These are phyloP conservation scores for Drosophila arawakana DNA, from an alignment of 1,140 invertebrate species.

Conservation along the genomic window DNA sequence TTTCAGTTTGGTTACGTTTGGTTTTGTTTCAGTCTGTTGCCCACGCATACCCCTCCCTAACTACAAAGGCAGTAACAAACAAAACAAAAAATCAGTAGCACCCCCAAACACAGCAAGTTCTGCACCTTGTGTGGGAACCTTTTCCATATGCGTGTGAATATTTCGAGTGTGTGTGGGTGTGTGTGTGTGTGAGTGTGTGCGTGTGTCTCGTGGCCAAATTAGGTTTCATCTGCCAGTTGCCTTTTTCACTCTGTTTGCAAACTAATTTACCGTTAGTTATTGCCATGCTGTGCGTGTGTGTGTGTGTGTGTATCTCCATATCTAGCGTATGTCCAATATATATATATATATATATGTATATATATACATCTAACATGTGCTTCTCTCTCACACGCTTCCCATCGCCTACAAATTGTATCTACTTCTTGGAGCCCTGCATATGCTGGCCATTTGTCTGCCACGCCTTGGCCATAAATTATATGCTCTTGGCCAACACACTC, in stretches of 20 bases:
- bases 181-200: slow-evolving; percentile 33
- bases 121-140: slow-evolving; percentile 20
- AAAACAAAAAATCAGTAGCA: not conserved
- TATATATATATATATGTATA: too few species aligned
- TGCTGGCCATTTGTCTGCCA: slow-evolving; percentile 79
- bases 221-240: slow-evolving; percentile 77
- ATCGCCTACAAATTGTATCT: slow-evolving; percentile 11
- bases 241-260: slow-evolving; percentile 80
- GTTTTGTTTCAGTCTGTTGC: slow-evolving; percentile 32
- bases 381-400: slow-evolving; percentile 36
- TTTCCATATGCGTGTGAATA: slow-evolving; percentile 16
- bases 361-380: slow-evolving; percentile 26
- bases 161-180: slow-evolving; percentile 2
- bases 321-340: slow-evolving; percentile 1
- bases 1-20: slow-evolving; percentile 8
- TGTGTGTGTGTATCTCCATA: slow-evolving; percentile 20
- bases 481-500: slow-evolving; percentile 53
- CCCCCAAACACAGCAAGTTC: not conserved
- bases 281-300: slow-evolving; percentile 44
- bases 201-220: slow-evolving; percentile 59
- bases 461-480: slow-evolving; percentile 78
- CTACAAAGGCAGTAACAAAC: not conserved
- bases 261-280: slow-evolving; percentile 82
- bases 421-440: slow-evolving; percentile 51
- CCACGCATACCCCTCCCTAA: not conserved